Base-by-base conservation (phyloP, 1,140 invertebrate species). In the Trichoplusia ni region DNA sequence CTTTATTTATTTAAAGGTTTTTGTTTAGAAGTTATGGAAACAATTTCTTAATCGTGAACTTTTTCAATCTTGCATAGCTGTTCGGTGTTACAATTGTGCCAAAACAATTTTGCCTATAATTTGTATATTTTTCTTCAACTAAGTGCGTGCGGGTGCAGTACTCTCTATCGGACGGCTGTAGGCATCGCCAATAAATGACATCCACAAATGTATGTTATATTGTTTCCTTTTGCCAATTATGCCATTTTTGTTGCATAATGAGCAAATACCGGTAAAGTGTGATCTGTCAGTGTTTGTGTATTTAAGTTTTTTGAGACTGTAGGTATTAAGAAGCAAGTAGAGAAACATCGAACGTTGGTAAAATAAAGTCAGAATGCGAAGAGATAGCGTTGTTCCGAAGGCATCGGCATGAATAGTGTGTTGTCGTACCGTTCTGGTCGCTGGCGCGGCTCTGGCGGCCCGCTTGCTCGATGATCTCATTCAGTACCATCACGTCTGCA, bases 401-500 rank as follows among this genome's bases (percentile, higher is more conserved):
- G n/a, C 46, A 29, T 42, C 65, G 53, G 62, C 61, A 68, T 73
- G 66, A 69, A 70, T 46, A 71, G 13, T 33, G 47, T 68, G 66
- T 58, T 25, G 53, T 67, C 92, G 94, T 95, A 98, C 97, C 96
- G 94, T 95, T 96, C 91, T 95, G 92, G 70, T 98, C 96, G 79
- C 95, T 96, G 35, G 94, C 93, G 85, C 94, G 93, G 90, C 96
- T 97, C 56, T 89, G 86, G 61, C 87, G 73, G 11, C 87, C 96
- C 23, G 97, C 98, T 92, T 99, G 97, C 88, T 99, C 98, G 71
- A 99, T 97, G 69, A 99, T 98, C 86, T 99, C 97, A 89, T 98
- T 98, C 71, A 99, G 91, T 64, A 99, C 97, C 97, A 99, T 98
- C 46, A 99, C 97, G 93, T 99, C 98, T 99, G 91, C 13, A 93